These are phyloP conservation scores for Eupristina koningsbergeri DNA, from an alignment of 1,140 invertebrate species.

Conservation along the genomic window DNA sequence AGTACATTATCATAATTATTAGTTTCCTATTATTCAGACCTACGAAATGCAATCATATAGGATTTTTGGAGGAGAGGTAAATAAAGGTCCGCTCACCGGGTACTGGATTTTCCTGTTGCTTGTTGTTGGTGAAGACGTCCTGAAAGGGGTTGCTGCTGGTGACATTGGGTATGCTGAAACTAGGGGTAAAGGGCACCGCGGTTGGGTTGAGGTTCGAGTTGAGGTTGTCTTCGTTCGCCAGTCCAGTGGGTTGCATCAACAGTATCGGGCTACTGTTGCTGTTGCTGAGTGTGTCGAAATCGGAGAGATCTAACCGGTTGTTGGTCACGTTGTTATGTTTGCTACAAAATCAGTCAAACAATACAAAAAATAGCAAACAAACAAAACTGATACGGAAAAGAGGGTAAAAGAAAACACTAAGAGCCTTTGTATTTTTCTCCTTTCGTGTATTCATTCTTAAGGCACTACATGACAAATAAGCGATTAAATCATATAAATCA, in stretches of 20 bases:
- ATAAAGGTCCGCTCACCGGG: conserved; percentile 60
- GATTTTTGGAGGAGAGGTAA: neutral
- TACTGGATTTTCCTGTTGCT: conserved; percentile 71
- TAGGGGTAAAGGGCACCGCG: conserved; percentile 69
- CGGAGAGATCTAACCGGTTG: conserved; percentile 74
- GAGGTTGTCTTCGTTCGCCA: conserved; percentile 70
- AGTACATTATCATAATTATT: too few relatives aligned
- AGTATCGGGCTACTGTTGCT: conserved; percentile 71
- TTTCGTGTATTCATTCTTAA: neutral
- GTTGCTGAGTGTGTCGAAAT: conserved; percentile 76
- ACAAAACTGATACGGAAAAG: neutral
- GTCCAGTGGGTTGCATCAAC: conserved; percentile 52
- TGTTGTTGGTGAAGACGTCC: conserved; percentile 69
- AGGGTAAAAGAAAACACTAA: neutral
- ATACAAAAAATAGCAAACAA: conserved; percentile 19
- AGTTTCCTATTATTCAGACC: too few relatives aligned
- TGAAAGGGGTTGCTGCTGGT: conserved; percentile 71
- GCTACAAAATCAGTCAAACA: conserved; percentile 68
- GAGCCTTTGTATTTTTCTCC: neutral
- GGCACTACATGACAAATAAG: conserved; percentile 24
- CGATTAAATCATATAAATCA: neutral
- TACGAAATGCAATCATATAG: too few relatives aligned
- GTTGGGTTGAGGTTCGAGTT: conserved; percentile 71
- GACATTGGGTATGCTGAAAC: conserved; percentile 63
- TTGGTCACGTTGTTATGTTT: conserved; percentile 75